phyloP scores from a whole-genome alignment of 2,888 invertebrate species.

The Metallyticus violacea region DNA sequence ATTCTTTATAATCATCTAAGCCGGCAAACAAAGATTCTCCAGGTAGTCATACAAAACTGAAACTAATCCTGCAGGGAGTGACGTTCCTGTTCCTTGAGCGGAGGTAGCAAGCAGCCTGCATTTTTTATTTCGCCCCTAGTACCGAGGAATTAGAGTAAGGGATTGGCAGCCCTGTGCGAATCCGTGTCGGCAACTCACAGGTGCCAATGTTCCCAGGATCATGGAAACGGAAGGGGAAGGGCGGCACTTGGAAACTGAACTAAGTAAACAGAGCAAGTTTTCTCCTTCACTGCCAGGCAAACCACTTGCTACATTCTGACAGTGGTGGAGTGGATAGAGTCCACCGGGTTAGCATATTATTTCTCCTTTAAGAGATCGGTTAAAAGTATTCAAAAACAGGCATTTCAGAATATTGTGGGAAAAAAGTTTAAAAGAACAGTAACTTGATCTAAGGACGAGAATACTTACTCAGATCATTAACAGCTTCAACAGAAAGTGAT shows the following conservation, averaged over 20 bases:
- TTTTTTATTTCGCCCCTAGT: neutral
- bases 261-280: neutral
- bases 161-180: neutral
- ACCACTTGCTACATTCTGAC: neutral
- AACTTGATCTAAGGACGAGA: too few species aligned
- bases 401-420: too few species aligned
- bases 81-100: too few species aligned
- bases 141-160: neutral
- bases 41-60: neutral
- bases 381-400: too few species aligned
- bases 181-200: neutral
- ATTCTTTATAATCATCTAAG: too few species aligned
- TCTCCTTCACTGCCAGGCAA: neutral
- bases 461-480: too few species aligned
- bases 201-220: slow-evolving; percentile 6
- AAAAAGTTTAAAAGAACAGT: too few species aligned
- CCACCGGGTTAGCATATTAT: too few species aligned
- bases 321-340: too few species aligned
- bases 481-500: too few species aligned
- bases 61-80: neutral
- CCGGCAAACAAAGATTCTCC: neutral
- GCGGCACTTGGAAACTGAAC: neutral
- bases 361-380: too few species aligned
- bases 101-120: neutral
- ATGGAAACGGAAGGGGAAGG: neutral